Evolutionary conservation across 2,113 vertebrate species (phyloP).

Genomic region (Procavia capensis): DNA sequence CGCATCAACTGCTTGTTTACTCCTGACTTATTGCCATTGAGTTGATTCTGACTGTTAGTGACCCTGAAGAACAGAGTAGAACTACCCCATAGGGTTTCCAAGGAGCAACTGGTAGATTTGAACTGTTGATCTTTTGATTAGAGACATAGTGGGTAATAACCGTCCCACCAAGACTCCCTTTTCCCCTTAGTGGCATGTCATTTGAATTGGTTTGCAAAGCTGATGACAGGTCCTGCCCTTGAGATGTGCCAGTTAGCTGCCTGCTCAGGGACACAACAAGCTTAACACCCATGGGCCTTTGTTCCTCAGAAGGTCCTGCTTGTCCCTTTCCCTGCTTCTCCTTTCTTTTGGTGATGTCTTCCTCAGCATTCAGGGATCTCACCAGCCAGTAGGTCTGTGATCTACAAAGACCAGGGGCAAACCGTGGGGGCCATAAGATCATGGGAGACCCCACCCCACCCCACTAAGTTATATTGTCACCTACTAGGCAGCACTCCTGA

Average conservation of each 20-base stretch:
- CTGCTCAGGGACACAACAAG: neutral
- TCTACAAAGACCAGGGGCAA: neutral
- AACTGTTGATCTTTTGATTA: too few relatives aligned
- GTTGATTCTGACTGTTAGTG: too few relatives aligned
- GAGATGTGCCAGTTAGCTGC: neutral
- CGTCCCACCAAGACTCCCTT: neutral
- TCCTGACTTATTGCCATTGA: too few relatives aligned
- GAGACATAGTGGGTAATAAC: too few relatives aligned
- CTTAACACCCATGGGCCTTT: rapidly evolving
- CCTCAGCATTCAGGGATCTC: neutral
- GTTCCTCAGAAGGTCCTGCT: neutral
- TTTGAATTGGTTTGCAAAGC: neutral
- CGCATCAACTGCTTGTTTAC: too few relatives aligned
- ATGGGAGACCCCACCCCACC: rapidly evolving
- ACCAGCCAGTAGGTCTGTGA: neutral
- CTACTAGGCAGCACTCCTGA: neutral
- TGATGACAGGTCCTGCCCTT: neutral
- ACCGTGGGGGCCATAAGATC: neutral
- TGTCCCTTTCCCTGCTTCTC: neutral
- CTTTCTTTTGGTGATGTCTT: neutral
- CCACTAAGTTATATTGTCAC: neutral
- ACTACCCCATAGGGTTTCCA: too few relatives aligned
- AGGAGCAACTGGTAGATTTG: too few relatives aligned
- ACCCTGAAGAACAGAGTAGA: too few relatives aligned
- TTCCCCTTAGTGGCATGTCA: neutral